Conservation (phyloP, 2,888 invertebrate genomes). For the Luffia ferchaultella region DNA sequence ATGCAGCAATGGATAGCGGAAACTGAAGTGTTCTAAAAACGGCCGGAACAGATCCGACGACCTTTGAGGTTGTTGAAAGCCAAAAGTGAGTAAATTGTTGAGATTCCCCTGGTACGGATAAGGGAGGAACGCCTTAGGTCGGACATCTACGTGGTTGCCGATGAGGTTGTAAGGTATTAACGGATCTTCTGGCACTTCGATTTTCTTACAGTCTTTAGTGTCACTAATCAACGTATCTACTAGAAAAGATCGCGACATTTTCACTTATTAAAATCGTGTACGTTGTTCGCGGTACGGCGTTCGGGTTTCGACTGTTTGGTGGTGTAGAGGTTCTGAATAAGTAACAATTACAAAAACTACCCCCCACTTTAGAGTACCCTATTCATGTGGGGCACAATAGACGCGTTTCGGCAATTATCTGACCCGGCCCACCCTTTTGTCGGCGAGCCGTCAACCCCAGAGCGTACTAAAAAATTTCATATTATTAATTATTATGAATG, state of each 20-base stretch:
- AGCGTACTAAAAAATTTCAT: slow-evolving; percentile 35
- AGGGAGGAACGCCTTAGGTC: slow-evolving; percentile 62
- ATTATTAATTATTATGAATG: slow-evolving; percentile 48
- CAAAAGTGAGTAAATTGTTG: slow-evolving; percentile 70
- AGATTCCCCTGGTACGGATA: slow-evolving; percentile 71
- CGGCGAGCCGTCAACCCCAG: slow-evolving; percentile 56
- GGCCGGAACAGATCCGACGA: slow-evolving; percentile 56
- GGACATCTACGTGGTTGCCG: slow-evolving; percentile 36
- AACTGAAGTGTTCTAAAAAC: slow-evolving; percentile 50
- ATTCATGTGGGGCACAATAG: slow-evolving; percentile 62
- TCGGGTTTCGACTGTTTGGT: slow-evolving; percentile 36
- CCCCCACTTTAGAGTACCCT: slow-evolving; percentile 59
- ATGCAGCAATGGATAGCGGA: slow-evolving; percentile 46
- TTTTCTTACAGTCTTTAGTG: slow-evolving; percentile 55
- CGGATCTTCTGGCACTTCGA: slow-evolving; percentile 43
- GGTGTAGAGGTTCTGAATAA: slow-evolving; percentile 35
- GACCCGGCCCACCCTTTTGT: slow-evolving; percentile 65
- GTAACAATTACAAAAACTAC: slow-evolving; percentile 65
- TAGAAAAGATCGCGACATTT: slow-evolving; percentile 83
- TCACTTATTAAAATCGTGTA: slow-evolving; percentile 3
- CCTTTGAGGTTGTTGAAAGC: slow-evolving; percentile 68
- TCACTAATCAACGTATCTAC: slow-evolving; percentile 82
- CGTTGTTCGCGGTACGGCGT: slow-evolving; percentile 26
- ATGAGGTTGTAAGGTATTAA: slow-evolving; percentile 43
- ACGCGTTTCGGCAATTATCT: slow-evolving; percentile 64